Evolutionary conservation across 53 echinoderm and acorn worm species (phyloP).

Genomic region (Glandiceps talaboti): DNA sequence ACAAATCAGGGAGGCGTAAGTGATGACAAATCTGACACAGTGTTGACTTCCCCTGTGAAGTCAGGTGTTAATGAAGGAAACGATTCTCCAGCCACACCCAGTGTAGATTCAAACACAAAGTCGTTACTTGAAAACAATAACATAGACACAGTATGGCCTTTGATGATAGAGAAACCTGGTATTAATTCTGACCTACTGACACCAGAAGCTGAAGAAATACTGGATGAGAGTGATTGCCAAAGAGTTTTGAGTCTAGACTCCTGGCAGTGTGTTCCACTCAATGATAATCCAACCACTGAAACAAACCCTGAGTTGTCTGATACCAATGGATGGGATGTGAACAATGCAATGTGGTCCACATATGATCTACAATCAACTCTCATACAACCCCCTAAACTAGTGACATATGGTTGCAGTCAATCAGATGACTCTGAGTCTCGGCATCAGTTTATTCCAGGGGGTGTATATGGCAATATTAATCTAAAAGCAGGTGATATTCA

Average conservation of each 20-base stretch:
- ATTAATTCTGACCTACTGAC: too few species aligned
- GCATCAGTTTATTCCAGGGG: conserved; percentile 82
- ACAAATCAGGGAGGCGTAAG: neutral
- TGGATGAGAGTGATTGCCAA: neutral
- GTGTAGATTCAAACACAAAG: neutral
- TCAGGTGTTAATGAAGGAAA: neutral
- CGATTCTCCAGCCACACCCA: neutral
- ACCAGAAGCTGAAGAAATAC: neutral
- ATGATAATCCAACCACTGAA: conserved; percentile 14
- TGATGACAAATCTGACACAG: neutral
- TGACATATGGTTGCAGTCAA: conserved; percentile 65
- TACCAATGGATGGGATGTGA: conserved; percentile 46
- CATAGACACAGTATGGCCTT: neutral
- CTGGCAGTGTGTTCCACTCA: conserved; percentile 27
- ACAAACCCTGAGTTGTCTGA: conserved; percentile 16
- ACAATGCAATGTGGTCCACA: conserved; percentile 93
- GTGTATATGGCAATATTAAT: conserved; percentile 76
- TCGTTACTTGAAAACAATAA: neutral
- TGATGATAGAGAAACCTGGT: neutral
- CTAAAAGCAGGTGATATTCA: neutral
- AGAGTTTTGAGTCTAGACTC: conserved; percentile 11
- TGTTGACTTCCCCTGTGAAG: neutral
- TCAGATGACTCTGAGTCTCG: conserved; percentile 36
- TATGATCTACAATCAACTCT: conserved; percentile 57
- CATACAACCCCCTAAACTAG: conserved; percentile 80